phyloP scores from a whole-genome alignment of 2,113 vertebrate species.

The Neolamprologus ventralis region DNA sequence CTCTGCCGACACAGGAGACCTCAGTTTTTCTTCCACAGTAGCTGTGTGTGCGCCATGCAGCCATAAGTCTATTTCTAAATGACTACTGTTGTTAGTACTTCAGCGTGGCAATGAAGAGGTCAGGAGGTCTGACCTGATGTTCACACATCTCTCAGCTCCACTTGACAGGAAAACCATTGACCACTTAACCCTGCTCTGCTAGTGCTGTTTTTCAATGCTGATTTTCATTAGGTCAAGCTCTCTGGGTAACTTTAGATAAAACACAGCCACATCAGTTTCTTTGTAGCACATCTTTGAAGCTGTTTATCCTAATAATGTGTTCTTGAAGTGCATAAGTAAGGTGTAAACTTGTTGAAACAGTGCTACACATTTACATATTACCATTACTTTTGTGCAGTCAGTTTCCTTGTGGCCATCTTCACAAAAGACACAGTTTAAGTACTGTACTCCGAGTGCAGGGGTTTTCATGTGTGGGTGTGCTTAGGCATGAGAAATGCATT shows the following conservation, averaged over 20 bases:
- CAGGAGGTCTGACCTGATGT: conserved; percentile 31
- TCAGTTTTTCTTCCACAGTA: conserved; percentile 2
- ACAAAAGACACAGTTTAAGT: not conserved
- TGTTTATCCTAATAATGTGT: not conserved
- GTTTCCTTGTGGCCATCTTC: not conserved
- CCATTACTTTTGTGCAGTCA: not conserved
- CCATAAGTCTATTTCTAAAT: conserved; percentile 16
- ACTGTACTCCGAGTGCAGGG: not conserved
- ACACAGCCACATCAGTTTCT: not conserved
- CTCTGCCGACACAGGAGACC: not conserved
- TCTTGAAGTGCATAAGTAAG: not conserved
- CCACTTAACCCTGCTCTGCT: conserved; percentile 43
- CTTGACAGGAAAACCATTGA: conserved; percentile 32
- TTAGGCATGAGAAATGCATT: not conserved
- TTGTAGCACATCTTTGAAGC: not conserved
- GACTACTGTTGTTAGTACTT: conserved; percentile 21
- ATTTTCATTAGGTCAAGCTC: not conserved
- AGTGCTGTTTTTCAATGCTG: not conserved
- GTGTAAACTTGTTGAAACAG: not conserved
- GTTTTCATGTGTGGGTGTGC: not conserved
- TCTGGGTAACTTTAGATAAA: not conserved
- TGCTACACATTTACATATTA: not conserved
- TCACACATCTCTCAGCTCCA: conserved; percentile 27
- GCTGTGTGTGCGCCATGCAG: not conserved
- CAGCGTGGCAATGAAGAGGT: conserved; percentile 1